Base-by-base conservation (phyloP, 2,797 vertebrate species). In the Lerista edwardsae region DNA sequence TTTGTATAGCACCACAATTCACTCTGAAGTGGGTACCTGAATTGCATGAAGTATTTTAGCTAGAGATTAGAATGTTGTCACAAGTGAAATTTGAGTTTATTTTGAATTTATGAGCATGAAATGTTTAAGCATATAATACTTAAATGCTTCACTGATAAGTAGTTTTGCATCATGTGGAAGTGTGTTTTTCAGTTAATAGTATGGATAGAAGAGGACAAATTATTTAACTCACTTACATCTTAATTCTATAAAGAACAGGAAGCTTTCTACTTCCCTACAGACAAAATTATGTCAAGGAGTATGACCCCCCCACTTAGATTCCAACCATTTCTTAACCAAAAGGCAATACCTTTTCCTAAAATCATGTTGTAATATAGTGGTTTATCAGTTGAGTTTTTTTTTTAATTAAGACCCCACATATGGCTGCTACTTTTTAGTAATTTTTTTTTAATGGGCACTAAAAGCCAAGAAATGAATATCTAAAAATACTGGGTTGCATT, bases 21-120 rank as follows among this genome's bases (percentile, higher is more conserved):
- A 88, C 62, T 79, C 73, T 80, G 75, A 90, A 86, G 83, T 88
- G 90, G 51, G 91, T 74, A 73, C 83, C n/a, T 88, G 72, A 39
- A 17, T 57, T 76, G 27, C 69, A 75, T n/a, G 65, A 69, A 90
- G 86, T 59, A 89, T 44, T 41, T 82, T 73, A 74, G 23, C 27
- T 44, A 82, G 65, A 74, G 47, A 84, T 85, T 83, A 88, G 21
- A 74, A 55, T 65, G 12, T 25, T 79, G 36, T 29, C 55, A 81
- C 67, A 88, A 83, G 86, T 79, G 88, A 90, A 87, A 79, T 73
- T 15, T n/a, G 51, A 11, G 61, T 75, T 55, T 80, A 74, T 27
- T 92, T 79, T 39, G 57, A 90, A 81, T 71, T 82, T 84, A 86
- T 87, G 29, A 83, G 34, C 82, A 75, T 25, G 39, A 89, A 84